Evolutionary conservation across 2,888 invertebrate genomes (phyloP), one percentile per base, ranked within the genome.

Genomic region (Galerucella calmariensis): DNA sequence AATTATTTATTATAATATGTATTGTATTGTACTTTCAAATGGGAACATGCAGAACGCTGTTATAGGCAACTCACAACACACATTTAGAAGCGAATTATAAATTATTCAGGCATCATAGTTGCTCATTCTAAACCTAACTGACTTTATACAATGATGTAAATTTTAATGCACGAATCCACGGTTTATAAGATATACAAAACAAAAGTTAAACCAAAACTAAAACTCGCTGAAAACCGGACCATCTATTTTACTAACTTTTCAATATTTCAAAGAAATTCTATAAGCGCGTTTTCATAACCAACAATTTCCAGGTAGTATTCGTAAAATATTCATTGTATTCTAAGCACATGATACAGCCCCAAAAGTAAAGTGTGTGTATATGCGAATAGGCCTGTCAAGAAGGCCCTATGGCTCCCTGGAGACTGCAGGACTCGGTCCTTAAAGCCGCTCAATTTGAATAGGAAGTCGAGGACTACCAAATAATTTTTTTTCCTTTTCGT

Each of bases 361-460:
- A 83, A 84, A 84, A 85, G 84, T 82, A 83, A 85, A 83, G 83
- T 81, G 84, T 82, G 83, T 85, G 85, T 85, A 85, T 20, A 20
- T 85, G 85, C 84, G 84, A 85, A 86, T 85, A 81, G 83, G 84
- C 84, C 82, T 85, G 86, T 85, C 86, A 85, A 83, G 85, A 82
- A 83, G 84, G 81, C 82, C 82, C 81, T 85, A 86, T 83, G 84
- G 83, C 82, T 84, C 86, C 83, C 85, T 67, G 62, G 86, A 81
- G 84, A 77, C 74, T 59, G 72, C 24, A 61, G 61, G 61, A 61
- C 61, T 27, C 35, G 61, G 14, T 35, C 61, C 61, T 61, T 61
- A 61, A 61, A 61, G 35, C 35, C 61, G 61, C 35, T 35, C 61
- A 61, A 61, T 61, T 61, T 35, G 61, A 61, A 61, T 61, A 35